Conservation (phyloP, 2,797 vertebrate genomes). For the Poecile montanus region DNA sequence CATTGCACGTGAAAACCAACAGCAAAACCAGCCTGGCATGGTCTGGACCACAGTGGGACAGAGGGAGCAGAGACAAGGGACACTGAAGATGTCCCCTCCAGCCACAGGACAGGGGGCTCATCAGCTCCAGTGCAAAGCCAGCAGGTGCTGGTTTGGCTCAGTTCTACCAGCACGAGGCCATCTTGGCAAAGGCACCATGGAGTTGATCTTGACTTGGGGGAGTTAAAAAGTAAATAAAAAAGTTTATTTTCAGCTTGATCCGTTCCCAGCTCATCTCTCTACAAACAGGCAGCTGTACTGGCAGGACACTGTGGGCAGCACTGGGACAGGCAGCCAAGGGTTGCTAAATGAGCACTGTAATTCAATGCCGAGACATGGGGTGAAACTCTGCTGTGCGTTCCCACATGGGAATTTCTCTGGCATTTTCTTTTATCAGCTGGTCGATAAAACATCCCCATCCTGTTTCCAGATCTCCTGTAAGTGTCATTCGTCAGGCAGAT, state of each 20-base stretch:
- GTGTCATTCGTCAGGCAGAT: fast-evolving
- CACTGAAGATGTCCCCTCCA: neutral
- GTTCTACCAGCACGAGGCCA: fast-evolving
- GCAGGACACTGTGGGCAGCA: neutral
- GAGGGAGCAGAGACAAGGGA: neutral
- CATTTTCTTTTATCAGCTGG: neutral
- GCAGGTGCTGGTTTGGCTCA: neutral
- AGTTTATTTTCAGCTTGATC: neutral
- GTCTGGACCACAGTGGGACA: neutral
- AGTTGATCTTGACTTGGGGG: neutral
- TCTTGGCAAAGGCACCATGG: neutral
- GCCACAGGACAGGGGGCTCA: neutral
- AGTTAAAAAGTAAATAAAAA: neutral
- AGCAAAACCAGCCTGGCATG: neutral
- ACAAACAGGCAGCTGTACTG: neutral
- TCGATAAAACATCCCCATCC: neutral
- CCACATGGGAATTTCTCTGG: neutral
- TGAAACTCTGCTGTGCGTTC: neutral
- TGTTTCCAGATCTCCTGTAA: neutral
- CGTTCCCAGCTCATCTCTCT: neutral
- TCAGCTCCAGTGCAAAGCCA: neutral
- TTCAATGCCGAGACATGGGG: fast-evolving
- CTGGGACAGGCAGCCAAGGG: neutral
- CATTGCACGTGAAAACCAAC: neutral
- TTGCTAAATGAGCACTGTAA: neutral